These are phyloP conservation scores for Drosophila paulistorum DNA, from an alignment of 1,140 invertebrate species.

Conservation along the genomic window DNA sequence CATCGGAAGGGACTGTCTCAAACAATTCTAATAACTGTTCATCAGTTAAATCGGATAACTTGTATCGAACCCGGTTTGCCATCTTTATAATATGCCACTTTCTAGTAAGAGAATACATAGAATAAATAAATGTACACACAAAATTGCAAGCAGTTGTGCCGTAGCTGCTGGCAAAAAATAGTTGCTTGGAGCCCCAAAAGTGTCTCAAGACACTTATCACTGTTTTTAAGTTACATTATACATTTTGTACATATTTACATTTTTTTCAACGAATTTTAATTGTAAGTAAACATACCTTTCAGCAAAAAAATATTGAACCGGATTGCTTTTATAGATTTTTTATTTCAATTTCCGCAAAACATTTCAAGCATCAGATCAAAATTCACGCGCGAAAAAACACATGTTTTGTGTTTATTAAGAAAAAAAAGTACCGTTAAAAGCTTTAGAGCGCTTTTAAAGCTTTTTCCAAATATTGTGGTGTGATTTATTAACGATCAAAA, in stretches of 20 bases:
- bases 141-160: no score
- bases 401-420: not conserved
- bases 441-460: slow-evolving; percentile 6
- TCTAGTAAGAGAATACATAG: no score
- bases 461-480: slow-evolving; percentile 2
- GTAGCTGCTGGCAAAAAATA: no score
- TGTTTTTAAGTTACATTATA: slow-evolving; percentile 1
- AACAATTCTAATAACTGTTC: no score
- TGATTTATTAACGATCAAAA: slow-evolving; percentile 15
- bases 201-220: not conserved
- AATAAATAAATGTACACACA: no score
- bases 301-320: not conserved
- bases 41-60: no score
- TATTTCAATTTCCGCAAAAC: not conserved
- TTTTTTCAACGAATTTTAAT: slow-evolving; percentile 21
- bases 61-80: no score
- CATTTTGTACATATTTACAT: slow-evolving; percentile 2
- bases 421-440: slow-evolving; percentile 2
- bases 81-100: no score
- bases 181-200: not conserved
- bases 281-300: not conserved
- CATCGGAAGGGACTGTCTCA: no score
- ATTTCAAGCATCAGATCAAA: not conserved
- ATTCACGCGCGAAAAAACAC: not conserved
- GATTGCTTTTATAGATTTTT: no score